Base-by-base conservation (phyloP, 2,113 vertebrate species). In the Phyllostomus hastatus region DNA sequence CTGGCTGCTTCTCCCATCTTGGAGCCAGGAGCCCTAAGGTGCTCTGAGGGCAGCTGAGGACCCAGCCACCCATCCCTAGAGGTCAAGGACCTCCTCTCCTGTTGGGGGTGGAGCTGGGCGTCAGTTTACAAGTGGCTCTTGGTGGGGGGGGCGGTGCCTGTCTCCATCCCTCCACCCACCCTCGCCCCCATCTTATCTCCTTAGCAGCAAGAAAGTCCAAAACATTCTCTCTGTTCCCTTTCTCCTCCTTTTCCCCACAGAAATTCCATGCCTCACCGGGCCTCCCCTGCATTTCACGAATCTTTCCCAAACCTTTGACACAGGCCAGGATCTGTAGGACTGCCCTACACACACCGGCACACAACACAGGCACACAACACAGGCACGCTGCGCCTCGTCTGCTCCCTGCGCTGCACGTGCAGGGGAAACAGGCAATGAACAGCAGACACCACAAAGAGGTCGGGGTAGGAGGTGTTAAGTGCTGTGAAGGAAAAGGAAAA, bases 361-460 rank as follows among this genome's bases (percentile, higher is more conserved):
- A 57, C 38, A 41, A 11, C 4, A 16, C 15, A 10, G 2, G 38
- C 48, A 48, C 50, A 57, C 16, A 8, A 3, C 16, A 0, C 7
- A 24, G 80, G 19, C 17, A 5, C 10, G 8, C 10, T 48, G 9
- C 4, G 8, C n/a, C 61, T 26, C 1, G 5, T 7, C 6, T 31
- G n/a, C 38, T 31, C 15, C 1, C 38, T 19, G 46, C 52, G 5
- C 59, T 9, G 81, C 14, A 35, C 10, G 57, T 14, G 41, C 22
- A 70, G 57, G 52, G 54, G 57, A 80, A 10, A 11, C 28, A 20
- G 26, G 48, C 43, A 7, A 17, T 10, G 35, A 52, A 10, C n/a
- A 19, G 31, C 0, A 22, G 59, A 24, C 14, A 4, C 12, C 2
- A 2, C n/a, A 11, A 15, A 17, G 16, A 14, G 31, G 35, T 4